Percentiles rank a stretch among this genome's conserved stretches.
phyloP scores from a whole-genome alignment of 1,140 invertebrate genomes.

The Popillia japonica region DNA sequence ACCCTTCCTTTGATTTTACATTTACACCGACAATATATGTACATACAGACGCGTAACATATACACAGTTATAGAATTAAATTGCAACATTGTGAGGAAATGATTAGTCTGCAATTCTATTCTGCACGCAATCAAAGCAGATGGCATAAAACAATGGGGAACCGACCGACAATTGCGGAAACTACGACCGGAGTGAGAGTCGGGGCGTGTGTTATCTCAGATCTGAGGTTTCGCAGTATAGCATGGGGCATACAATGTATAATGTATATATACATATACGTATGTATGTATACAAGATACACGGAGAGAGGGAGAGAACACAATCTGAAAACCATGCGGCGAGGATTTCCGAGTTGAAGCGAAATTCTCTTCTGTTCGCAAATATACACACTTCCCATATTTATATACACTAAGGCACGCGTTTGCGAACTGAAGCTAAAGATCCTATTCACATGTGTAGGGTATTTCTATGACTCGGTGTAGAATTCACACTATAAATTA shows the following conservation, averaged over 20 bases:
- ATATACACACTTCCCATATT: too few relatives aligned
- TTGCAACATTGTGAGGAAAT: conserved; percentile 32
- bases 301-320: neutral
- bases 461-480: too few relatives aligned
- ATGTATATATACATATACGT: neutral
- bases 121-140: conserved; percentile 33
- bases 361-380: too few relatives aligned
- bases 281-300: neutral
- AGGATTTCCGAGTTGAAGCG: too few relatives aligned
- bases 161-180: conserved; percentile 18
- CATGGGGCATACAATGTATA: neutral
- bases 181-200: conserved; percentile 13
- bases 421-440: too few relatives aligned
- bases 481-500: too few relatives aligned
- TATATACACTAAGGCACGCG: too few relatives aligned
- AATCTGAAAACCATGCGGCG: too few relatives aligned
- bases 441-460: too few relatives aligned
- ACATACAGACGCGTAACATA: neutral
- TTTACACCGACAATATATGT: neutral
- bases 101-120: conserved; percentile 32
- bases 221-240: conserved; percentile 11
- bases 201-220: conserved; percentile 32
- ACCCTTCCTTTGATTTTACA: neutral
- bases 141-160: conserved; percentile 27
- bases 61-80: conserved; percentile 19